These are phyloP conservation scores for Poliocrania exsul DNA, from an alignment of 2,797 vertebrate genomes.

Conservation along the genomic window DNA sequence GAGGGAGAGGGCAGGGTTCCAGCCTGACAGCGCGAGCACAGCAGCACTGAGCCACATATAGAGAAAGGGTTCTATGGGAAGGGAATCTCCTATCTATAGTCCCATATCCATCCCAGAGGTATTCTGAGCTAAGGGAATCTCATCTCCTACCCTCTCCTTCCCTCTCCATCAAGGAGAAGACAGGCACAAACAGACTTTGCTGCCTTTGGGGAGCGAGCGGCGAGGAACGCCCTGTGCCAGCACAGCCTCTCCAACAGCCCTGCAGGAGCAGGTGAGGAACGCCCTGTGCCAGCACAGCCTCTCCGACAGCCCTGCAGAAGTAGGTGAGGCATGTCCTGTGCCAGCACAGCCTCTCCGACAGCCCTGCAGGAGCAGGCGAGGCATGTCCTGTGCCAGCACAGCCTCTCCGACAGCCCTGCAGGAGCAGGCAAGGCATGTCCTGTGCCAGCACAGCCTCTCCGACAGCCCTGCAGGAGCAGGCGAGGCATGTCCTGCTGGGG, in stretches of 20 bases:
- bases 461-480: too few relatives aligned
- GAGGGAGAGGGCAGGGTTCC: not conserved
- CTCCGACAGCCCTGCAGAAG: too few relatives aligned
- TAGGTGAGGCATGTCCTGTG: too few relatives aligned
- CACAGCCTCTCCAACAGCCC: accelerated
- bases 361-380: accelerated
- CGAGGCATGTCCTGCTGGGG: too few relatives aligned
- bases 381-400: not conserved
- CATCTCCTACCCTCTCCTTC: accelerated
- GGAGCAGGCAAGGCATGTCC: too few relatives aligned
- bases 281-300: too few relatives aligned
- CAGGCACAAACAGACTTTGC: accelerated
- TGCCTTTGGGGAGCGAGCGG: accelerated
- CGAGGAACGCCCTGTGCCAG: not conserved
- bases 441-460: too few relatives aligned
- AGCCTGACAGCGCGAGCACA: accelerated
- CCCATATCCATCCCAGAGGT: accelerated
- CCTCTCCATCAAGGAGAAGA: not conserved
- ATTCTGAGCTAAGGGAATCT: not conserved
- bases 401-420: accelerated
- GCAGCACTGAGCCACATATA: accelerated
- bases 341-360: too few relatives aligned
- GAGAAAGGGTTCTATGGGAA: not conserved
- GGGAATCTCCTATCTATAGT: not conserved
- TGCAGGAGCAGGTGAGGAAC: too few relatives aligned